A percentile compares a stretch with the other conserved stretches of the same genome.
These are phyloP conservation scores for Dicranocentrus wangi DNA, from an alignment of 2,888 invertebrate species.

Conservation along the genomic window DNA sequence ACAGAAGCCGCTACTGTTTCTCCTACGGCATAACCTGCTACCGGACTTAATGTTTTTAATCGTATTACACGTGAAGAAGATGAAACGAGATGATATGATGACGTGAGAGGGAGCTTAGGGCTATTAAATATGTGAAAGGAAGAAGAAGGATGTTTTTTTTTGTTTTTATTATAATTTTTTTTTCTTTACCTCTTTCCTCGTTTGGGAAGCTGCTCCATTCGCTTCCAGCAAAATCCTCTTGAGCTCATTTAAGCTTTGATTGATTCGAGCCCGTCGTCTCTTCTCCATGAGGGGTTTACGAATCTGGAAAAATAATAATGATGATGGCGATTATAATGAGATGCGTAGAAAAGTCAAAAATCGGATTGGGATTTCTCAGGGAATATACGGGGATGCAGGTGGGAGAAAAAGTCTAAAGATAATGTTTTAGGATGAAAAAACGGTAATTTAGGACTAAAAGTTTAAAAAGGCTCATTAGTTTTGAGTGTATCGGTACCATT, in stretches of 20 bases:
- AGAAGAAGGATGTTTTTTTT: slow-evolving; percentile 41
- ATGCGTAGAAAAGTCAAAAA: too few relatives aligned
- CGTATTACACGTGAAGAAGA: not conserved
- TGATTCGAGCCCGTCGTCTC: slow-evolving; percentile 77
- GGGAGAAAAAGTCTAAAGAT: too few relatives aligned
- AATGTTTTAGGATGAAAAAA: too few relatives aligned
- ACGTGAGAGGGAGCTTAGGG: slow-evolving; percentile 29
- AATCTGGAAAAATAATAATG: slow-evolving; percentile 72
- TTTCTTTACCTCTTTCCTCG: slow-evolving; percentile 74
- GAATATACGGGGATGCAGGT: too few relatives aligned
- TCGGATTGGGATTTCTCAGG: too few relatives aligned
- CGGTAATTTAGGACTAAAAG: too few relatives aligned
- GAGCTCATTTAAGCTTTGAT: slow-evolving; percentile 77
- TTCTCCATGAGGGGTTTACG: slow-evolving; percentile 79
- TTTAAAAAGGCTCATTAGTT: too few relatives aligned
- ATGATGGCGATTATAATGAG: too few relatives aligned
- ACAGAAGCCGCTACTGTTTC: slow-evolving; percentile 11
- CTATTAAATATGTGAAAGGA: slow-evolving; percentile 18
- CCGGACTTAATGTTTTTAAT: slow-evolving; percentile 31
- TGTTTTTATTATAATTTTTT: slow-evolving; percentile 44
- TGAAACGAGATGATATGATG: not conserved
- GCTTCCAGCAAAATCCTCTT: slow-evolving; percentile 77
- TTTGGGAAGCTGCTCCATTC: slow-evolving; percentile 59
- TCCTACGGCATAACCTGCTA: slow-evolving; percentile 9
- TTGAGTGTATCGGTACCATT: too few relatives aligned